Conservation (phyloP, 2,888 invertebrate species). For the Drosophila pseudotakahashii region DNA sequence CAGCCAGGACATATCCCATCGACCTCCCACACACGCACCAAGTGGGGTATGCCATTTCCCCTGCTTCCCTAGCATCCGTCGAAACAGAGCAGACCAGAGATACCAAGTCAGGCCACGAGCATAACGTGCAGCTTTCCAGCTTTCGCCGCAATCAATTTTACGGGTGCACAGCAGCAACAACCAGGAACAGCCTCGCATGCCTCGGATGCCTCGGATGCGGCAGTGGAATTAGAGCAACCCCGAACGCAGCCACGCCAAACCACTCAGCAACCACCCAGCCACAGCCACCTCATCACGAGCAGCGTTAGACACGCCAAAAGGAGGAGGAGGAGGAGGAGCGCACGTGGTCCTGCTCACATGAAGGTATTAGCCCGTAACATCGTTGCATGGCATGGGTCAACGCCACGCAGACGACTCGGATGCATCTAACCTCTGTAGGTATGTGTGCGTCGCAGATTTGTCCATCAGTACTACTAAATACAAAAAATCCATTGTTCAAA, state of each 20-base stretch:
- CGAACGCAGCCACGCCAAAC: conserved; percentile 20
- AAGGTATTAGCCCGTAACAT: conserved; percentile 84
- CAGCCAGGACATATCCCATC: no score
- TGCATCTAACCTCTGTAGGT: neutral
- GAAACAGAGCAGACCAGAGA: conserved; percentile 47
- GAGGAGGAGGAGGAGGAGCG: conserved; percentile 40
- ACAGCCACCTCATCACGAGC: conserved; percentile 43
- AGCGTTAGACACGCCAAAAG: conserved; percentile 60
- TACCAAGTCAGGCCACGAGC: conserved; percentile 78
- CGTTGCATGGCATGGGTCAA: conserved; percentile 77
- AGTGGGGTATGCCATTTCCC: neutral
- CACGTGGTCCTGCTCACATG: conserved; percentile 84
- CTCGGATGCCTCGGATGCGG: conserved; percentile 13
- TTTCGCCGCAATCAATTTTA: conserved; percentile 80
- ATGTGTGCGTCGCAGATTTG: neutral
- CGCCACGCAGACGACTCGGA: conserved; percentile 29
- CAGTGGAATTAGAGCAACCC: conserved; percentile 73
- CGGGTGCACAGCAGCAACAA: conserved; percentile 66
- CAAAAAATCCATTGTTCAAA: conserved; percentile 3
- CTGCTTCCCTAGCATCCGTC: conserved; percentile 7
- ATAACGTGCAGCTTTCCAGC: conserved; percentile 82
- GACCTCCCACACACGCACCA: conserved; percentile 13
- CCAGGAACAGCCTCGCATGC: conserved; percentile 27
- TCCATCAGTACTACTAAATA: neutral
- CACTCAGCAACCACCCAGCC: conserved; percentile 15